phyloP scores from a whole-genome alignment of 2,113 vertebrate genomes.

The Sphyrna mokarran region DNA sequence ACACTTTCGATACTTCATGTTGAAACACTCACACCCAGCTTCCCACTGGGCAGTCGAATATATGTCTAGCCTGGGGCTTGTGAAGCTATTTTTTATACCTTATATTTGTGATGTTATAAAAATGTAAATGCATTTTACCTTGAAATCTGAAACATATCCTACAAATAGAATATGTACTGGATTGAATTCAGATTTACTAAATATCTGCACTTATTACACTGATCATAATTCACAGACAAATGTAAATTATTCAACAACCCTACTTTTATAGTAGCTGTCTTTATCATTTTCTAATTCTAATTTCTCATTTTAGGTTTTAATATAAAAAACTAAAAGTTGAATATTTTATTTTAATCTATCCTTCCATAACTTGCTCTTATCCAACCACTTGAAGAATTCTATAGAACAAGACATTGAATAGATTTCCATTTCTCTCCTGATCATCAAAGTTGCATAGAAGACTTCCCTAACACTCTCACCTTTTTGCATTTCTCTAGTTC shows the following conservation, averaged over 20 bases:
- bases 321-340: not conserved
- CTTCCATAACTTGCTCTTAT: not conserved
- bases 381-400: not conserved
- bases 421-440: slow-evolving; percentile 28
- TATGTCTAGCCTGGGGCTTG: not conserved
- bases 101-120: slow-evolving; percentile 1
- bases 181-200: not conserved
- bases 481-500: slow-evolving; percentile 31
- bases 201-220: not conserved
- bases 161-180: not conserved
- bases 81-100: not conserved
- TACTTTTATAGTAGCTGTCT: not conserved
- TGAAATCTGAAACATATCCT: not conserved
- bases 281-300: not conserved
- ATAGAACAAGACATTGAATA: not conserved
- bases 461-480: slow-evolving; percentile 10
- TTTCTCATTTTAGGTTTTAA: not conserved
- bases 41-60: not conserved
- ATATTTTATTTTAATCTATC: not conserved
- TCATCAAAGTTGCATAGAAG: slow-evolving; percentile 26
- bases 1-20: not conserved
- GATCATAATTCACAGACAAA: not conserved
- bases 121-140: not conserved
- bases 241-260: too few relatives aligned
- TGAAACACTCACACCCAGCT: not conserved